phyloP scores from a whole-genome alignment of 1,140 invertebrate species.

The Lamellibrachia luymesi region DNA sequence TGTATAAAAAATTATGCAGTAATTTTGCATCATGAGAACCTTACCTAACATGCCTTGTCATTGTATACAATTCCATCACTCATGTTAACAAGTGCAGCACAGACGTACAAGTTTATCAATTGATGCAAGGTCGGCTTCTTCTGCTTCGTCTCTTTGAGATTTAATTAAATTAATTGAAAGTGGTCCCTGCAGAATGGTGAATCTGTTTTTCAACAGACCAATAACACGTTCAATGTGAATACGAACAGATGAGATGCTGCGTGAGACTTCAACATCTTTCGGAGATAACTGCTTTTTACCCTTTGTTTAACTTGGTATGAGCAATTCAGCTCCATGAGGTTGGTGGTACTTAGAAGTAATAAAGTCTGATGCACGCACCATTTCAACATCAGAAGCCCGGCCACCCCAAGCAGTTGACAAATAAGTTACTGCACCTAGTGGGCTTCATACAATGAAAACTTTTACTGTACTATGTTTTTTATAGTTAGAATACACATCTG shows the following conservation, averaged over 20 bases:
- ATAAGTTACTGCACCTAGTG: slow-evolving; percentile 30
- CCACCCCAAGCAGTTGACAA: slow-evolving; percentile 32
- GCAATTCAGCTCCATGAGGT: slow-evolving; percentile 27
- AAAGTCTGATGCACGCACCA: slow-evolving; percentile 25
- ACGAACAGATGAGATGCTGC: neutral
- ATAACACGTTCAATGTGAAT: slow-evolving; percentile 9
- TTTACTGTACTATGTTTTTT: slow-evolving; percentile 34
- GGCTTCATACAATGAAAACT: slow-evolving; percentile 31
- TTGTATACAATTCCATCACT: slow-evolving; percentile 11
- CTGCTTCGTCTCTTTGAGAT: neutral
- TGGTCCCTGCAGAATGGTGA: slow-evolving; percentile 7
- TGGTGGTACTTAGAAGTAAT: slow-evolving; percentile 13
- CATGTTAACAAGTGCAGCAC: slow-evolving; percentile 8
- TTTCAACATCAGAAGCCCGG: slow-evolving; percentile 31
- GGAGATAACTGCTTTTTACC: slow-evolving; percentile 35
- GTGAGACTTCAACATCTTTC: slow-evolving; percentile 28
- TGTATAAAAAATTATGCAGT: neutral
- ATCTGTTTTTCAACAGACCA: slow-evolving; percentile 7
- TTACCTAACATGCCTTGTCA: neutral
- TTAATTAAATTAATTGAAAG: slow-evolving; percentile 1
- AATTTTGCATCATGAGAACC: neutral
- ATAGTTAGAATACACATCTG: slow-evolving; percentile 7
- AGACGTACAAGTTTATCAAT: slow-evolving; percentile 4
- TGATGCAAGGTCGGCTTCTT: neutral
- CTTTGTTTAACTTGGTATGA: slow-evolving; percentile 33